These are phyloP conservation scores for Amblyteles armatorius DNA, from an alignment of 2,888 invertebrate species.

Conservation along the genomic window DNA sequence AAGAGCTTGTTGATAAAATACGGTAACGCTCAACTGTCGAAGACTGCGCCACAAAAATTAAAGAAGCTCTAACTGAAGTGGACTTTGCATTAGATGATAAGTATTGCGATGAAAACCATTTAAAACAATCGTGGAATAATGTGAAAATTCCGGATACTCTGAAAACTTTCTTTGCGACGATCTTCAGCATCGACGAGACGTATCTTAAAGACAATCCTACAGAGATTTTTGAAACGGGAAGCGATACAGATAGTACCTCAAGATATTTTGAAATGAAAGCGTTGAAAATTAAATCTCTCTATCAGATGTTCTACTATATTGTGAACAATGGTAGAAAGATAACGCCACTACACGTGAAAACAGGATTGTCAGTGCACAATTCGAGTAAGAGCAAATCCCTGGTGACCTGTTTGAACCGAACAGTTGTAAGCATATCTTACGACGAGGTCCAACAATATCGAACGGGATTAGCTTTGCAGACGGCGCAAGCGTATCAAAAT, in stretches of 20 bases:
- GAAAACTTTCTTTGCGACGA: conserved; percentile 35
- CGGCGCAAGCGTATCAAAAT: conserved; percentile 25
- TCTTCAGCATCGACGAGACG: conserved; percentile 42
- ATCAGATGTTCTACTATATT: conserved; percentile 62
- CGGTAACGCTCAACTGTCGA: conserved; percentile 24
- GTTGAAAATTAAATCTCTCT: conserved; percentile 60
- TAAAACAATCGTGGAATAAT: conserved; percentile 47
- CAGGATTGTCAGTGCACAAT: conserved; percentile 52
- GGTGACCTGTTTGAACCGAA: conserved; percentile 52
- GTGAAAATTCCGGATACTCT: conserved; percentile 38
- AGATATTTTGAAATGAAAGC: conserved; percentile 33
- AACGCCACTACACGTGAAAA: conserved; percentile 67
- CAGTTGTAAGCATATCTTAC: conserved; percentile 58
- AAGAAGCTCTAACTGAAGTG: conserved; percentile 37
- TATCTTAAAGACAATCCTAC: conserved; percentile 23
- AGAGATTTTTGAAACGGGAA: neutral
- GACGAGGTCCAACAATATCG: conserved; percentile 55
- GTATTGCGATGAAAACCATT: conserved; percentile 30
- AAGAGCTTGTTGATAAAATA: conserved; percentile 16
- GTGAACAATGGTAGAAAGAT: conserved; percentile 52
- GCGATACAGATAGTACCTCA: conserved; percentile 2
- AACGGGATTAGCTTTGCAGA: conserved; percentile 48
- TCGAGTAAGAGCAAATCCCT: conserved; percentile 54
- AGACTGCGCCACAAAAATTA: conserved; percentile 45
- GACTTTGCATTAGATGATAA: conserved; percentile 27